Evolutionary conservation across 2,888 invertebrate species (phyloP).

Genomic region (Chalcis sispes): DNA sequence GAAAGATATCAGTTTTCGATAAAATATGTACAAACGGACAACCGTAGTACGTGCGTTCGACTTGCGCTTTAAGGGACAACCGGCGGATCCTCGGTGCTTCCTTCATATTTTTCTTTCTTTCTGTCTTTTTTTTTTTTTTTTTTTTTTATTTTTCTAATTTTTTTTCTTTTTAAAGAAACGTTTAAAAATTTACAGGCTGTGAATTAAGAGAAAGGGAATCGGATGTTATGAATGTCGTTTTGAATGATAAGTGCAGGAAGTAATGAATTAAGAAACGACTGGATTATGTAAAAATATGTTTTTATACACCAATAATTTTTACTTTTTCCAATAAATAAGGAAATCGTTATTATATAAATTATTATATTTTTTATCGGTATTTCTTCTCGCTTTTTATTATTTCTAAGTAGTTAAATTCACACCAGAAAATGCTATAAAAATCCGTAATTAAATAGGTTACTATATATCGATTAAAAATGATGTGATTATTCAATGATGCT

Average conservation of each 20-base stretch:
- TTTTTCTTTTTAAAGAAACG: slow-evolving; percentile 26
- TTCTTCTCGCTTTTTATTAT: too few species aligned
- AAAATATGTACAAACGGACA: slow-evolving; percentile 42
- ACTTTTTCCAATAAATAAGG: too few species aligned
- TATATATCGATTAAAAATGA: too few species aligned
- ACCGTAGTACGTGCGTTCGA: neutral
- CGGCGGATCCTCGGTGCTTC: slow-evolving; percentile 26
- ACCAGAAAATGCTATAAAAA: too few species aligned
- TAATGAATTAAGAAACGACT: neutral
- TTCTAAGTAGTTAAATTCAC: too few species aligned
- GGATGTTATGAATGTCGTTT: neutral
- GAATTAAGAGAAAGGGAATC: neutral
- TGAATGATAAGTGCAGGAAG: neutral
- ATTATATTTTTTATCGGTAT: neutral
- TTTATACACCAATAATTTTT: too few species aligned
- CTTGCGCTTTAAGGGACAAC: slow-evolving; percentile 19
- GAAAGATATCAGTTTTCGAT: slow-evolving; percentile 33
- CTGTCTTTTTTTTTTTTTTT: too few species aligned
- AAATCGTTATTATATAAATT: too few species aligned
- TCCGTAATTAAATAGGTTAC: too few species aligned
- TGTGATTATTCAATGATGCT: too few species aligned
- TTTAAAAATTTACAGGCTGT: slow-evolving; percentile 27
- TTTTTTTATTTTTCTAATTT: too few species aligned
- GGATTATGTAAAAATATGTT: too few species aligned
- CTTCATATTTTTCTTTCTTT: slow-evolving; percentile 12